phyloP scores from a whole-genome alignment of 2,888 invertebrate genomes.

The Drosophila algonquin region DNA sequence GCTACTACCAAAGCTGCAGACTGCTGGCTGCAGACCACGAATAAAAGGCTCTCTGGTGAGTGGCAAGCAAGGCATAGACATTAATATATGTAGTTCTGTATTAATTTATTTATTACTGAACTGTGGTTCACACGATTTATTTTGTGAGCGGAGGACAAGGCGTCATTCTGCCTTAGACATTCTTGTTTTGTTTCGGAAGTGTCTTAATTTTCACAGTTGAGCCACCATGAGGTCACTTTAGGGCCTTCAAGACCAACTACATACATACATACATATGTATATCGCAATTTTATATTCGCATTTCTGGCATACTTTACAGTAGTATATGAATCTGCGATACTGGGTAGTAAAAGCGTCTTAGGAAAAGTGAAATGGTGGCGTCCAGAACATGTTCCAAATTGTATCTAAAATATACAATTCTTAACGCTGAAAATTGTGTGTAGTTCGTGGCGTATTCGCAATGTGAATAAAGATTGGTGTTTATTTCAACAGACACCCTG shows the following conservation, averaged over 20 bases:
- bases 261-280: background rate
- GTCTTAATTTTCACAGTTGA: slow-evolving; percentile 47
- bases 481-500: slow-evolving; percentile 11
- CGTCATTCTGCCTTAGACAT: slow-evolving; percentile 10
- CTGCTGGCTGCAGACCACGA: background rate
- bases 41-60: slow-evolving; percentile 39
- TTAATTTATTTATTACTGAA: slow-evolving; percentile 39
- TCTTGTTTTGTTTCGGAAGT: slow-evolving; percentile 35
- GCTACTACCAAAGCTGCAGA: background rate
- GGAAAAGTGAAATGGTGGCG: background rate
- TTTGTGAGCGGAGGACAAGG: slow-evolving; percentile 14
- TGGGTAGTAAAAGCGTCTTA: background rate
- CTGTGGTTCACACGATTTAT: slow-evolving; percentile 66
- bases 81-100: slow-evolving; percentile 35
- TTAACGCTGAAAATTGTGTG: no score
- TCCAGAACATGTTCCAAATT: background rate
- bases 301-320: background rate
- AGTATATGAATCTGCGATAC: background rate
- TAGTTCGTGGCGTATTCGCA: slow-evolving; percentile 9
- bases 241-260: slow-evolving; percentile 28
- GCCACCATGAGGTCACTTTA: slow-evolving; percentile 40
- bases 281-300: background rate
- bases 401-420: background rate
- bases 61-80: slow-evolving; percentile 24
- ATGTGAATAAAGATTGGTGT: slow-evolving; percentile 9